Percentiles rank a stretch among this genome's conserved stretches.
These are phyloP conservation scores for Acarapis woodi DNA, from an alignment of 1,140 invertebrate genomes.

Conservation along the genomic window DNA sequence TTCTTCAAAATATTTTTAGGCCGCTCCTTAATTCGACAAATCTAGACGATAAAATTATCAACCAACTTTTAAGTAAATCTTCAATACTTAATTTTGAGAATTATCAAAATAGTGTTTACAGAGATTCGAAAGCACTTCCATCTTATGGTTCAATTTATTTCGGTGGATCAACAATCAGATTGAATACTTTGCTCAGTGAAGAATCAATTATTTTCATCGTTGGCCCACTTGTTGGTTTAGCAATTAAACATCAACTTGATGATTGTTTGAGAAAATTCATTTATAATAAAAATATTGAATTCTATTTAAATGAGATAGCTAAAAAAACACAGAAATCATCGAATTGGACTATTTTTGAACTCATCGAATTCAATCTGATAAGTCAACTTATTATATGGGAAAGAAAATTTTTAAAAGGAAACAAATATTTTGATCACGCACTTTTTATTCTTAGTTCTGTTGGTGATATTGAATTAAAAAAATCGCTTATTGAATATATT, in stretches of 20 bases:
- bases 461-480: constrained; percentile 13
- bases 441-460: constrained; percentile 78
- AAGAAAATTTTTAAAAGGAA: background rate
- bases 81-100: background rate
- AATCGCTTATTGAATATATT: constrained; percentile 1
- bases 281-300: background rate
- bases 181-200: background rate
- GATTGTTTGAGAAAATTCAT: background rate
- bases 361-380: background rate
- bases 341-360: background rate
- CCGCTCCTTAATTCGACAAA: background rate
- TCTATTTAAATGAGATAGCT: background rate
- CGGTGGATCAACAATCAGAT: background rate
- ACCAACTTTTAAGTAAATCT: constrained; percentile 1
- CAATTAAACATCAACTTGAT: background rate
- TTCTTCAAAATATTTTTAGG: too few relatives aligned
- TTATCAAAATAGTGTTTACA: background rate
- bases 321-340: too few relatives aligned
- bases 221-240: background rate
- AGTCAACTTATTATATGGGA: background rate
- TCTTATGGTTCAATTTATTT: constrained; percentile 9
- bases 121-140: constrained; percentile 7
- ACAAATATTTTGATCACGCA: constrained; percentile 20
- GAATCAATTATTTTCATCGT: background rate
- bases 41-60: background rate